Percentiles rank a stretch among this genome's conserved stretches.
Conservation (phyloP, 2,888 invertebrate genomes). For the Podabrus alpinus region DNA sequence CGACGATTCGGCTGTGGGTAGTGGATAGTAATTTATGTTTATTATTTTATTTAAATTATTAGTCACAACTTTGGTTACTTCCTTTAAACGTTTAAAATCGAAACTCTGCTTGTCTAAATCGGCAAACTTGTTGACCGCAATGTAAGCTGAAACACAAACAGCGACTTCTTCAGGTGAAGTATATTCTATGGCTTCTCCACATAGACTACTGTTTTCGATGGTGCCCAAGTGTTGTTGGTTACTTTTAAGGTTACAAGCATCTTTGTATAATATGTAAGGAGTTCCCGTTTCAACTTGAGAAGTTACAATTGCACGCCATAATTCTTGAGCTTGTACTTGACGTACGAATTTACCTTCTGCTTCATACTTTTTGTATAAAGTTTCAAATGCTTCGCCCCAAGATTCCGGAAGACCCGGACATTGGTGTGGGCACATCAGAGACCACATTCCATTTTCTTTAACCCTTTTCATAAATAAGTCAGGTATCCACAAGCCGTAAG, state of each 20-base stretch:
- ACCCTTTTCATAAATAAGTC: constrained; percentile 98
- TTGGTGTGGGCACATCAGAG: constrained; percentile 95
- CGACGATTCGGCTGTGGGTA: constrained; percentile 83
- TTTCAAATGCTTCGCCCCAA: constrained; percentile 95
- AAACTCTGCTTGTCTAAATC: constrained; percentile 72
- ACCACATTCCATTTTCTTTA: constrained; percentile 84
- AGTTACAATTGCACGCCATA: constrained; percentile 94
- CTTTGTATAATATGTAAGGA: constrained; percentile 96
- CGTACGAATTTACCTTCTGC: constrained; percentile 68
- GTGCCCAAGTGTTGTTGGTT: constrained; percentile 98
- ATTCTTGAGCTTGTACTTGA: constrained; percentile 77
- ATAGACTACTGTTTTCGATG: constrained; percentile 96
- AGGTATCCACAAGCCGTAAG: constrained; percentile 97
- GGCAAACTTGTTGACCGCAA: constrained; percentile 95
- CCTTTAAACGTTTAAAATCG: constrained; percentile 85
- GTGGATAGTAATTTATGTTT: constrained; percentile 94
- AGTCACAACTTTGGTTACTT: constrained; percentile 86
- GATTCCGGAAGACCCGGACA: constrained; percentile 88
- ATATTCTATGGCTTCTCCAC: constrained; percentile 97
- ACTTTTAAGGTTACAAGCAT: constrained; percentile 94
- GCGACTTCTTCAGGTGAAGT: constrained; percentile 92
- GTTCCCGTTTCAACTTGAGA: constrained; percentile 97
- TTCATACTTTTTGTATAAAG: constrained; percentile 86
- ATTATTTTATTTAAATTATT: constrained; percentile 95
- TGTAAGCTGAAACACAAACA: constrained; percentile 96